Percentiles rank a stretch among this genome's conserved stretches.
These are phyloP conservation scores for Heliconius himera DNA, from an alignment of 1,140 invertebrate genomes.

Conservation along the genomic window DNA sequence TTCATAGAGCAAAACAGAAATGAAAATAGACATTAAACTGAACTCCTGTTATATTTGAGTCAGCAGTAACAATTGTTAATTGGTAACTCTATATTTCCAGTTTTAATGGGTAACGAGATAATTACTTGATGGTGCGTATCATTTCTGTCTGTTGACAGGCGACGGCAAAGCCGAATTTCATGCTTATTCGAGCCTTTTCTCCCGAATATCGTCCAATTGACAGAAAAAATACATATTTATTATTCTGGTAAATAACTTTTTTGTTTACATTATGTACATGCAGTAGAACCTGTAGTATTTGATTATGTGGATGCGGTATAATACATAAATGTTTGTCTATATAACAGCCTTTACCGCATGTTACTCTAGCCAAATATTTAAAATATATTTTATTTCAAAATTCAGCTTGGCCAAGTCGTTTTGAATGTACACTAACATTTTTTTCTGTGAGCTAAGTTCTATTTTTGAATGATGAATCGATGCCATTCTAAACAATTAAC, in stretches of 20 bases:
- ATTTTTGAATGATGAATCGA: too few relatives aligned
- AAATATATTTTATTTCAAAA: too few relatives aligned
- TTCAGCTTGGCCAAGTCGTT: too few relatives aligned
- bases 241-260: background rate
- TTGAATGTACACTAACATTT: background rate
- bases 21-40: background rate
- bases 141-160: constrained; percentile 39
- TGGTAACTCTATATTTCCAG: constrained; percentile 49
- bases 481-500: too few relatives aligned
- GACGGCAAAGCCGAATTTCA: constrained; percentile 32
- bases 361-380: too few relatives aligned
- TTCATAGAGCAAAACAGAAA: background rate
- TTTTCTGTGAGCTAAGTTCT: too few relatives aligned
- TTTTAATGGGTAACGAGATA: constrained; percentile 44
- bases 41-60: background rate
- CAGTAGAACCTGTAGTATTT: too few relatives aligned
- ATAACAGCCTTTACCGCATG: too few relatives aligned
- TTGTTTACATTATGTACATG: too few relatives aligned
- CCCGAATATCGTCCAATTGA: constrained; percentile 19
- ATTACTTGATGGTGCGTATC: constrained; percentile 45
- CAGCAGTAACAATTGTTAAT: constrained; percentile 43
- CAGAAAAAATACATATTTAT: constrained; percentile 14
- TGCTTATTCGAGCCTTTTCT: constrained; percentile 28
- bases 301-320: too few relatives aligned
- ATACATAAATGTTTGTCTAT: too few relatives aligned